Evolutionary conservation across 2,113 vertebrate species (phyloP).

Genomic region (Nansenia antarctica): DNA sequence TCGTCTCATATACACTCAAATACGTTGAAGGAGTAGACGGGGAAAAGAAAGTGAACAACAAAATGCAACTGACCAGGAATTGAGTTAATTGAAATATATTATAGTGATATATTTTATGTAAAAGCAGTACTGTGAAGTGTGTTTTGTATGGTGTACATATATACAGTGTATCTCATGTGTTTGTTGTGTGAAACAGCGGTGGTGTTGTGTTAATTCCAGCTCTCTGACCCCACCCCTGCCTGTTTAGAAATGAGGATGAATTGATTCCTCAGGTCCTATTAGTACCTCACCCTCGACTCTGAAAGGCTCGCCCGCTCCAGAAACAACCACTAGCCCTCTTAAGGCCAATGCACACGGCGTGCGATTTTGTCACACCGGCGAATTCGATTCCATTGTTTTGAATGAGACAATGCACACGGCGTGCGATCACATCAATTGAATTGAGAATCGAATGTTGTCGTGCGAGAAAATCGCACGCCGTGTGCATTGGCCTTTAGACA

Average conservation of each 20-base stretch:
- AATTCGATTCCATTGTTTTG: too few relatives aligned
- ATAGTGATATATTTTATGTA: conserved; percentile 43
- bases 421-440: too few relatives aligned
- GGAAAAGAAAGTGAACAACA: background rate
- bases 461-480: too few relatives aligned
- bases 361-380: too few relatives aligned
- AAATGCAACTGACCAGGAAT: background rate
- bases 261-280: background rate
- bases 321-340: too few relatives aligned
- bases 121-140: conserved; percentile 56
- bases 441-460: too few relatives aligned
- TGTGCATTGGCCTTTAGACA: too few relatives aligned
- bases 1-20: background rate
- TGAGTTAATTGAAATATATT: conserved; percentile 19
- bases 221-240: conserved; percentile 1
- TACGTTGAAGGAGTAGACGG: background rate
- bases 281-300: too few relatives aligned
- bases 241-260: too few relatives aligned
- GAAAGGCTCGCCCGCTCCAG: too few relatives aligned
- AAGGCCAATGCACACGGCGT: too few relatives aligned
- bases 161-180: conserved; percentile 38
- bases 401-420: too few relatives aligned
- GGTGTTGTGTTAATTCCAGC: conserved; percentile 42
- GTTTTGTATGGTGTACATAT: conserved; percentile 49
- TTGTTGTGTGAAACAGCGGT: conserved; percentile 42